Evolutionary conservation across 2,888 invertebrate genomes (phyloP).

Genomic region (Euplagia quadripunctaria): DNA sequence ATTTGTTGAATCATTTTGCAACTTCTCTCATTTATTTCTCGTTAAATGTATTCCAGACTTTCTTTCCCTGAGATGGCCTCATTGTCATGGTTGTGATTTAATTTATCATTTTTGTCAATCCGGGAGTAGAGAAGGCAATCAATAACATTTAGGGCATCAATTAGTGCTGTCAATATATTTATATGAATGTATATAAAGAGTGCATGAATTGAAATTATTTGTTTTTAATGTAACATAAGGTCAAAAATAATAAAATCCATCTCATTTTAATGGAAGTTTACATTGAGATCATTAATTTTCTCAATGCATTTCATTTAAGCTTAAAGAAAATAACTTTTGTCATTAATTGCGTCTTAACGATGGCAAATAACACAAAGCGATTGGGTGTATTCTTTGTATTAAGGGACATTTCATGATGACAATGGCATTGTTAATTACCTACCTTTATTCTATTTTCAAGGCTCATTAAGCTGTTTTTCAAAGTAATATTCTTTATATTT

Average conservation of each 20-base stretch:
- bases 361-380: neutral
- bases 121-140: too few relatives aligned
- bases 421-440: neutral
- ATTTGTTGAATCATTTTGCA: too few relatives aligned
- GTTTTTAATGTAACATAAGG: too few relatives aligned
- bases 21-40: too few relatives aligned
- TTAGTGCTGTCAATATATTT: too few relatives aligned
- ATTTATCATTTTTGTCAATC: too few relatives aligned
- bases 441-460: neutral
- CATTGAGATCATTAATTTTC: neutral
- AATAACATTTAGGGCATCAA: too few relatives aligned
- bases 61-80: too few relatives aligned
- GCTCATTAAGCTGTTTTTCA: neutral
- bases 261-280: neutral
- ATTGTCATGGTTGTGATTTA: too few relatives aligned
- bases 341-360: neutral
- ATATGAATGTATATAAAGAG: too few relatives aligned
- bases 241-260: neutral
- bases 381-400: slow-evolving; percentile 5
- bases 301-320: neutral
- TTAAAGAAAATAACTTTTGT: neutral
- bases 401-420: neutral
- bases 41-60: too few relatives aligned
- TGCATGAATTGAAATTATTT: too few relatives aligned
- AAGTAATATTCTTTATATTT: neutral